These are phyloP conservation scores for Notechis scutatus DNA, from an alignment of 2,113 vertebrate genomes.

Conservation along the genomic window DNA sequence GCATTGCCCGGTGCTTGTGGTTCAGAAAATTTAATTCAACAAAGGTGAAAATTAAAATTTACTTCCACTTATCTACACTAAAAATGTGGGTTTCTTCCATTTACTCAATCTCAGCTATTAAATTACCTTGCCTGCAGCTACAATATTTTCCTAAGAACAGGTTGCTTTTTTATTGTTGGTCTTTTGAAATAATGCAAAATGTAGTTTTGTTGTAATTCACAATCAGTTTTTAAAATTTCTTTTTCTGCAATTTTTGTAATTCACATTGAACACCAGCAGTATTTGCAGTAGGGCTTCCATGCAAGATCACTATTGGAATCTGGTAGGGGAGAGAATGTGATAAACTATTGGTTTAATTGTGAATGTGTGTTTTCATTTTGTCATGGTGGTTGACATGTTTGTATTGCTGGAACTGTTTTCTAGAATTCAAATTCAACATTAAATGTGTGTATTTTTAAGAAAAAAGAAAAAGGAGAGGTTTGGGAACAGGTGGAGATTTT, in stretches of 20 bases:
- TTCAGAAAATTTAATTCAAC: constrained; percentile 70
- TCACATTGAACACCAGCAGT: constrained; percentile 82
- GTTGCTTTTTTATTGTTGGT: constrained; percentile 78
- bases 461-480: not conserved
- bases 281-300: constrained; percentile 69
- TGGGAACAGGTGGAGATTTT: not conserved
- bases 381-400: constrained; percentile 74
- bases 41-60: constrained; percentile 68
- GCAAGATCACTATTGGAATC: constrained; percentile 59
- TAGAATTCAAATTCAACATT: constrained; percentile 77
- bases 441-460: constrained; percentile 81
- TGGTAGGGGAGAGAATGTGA: constrained; percentile 63
- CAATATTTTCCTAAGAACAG: constrained; percentile 77
- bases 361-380: constrained; percentile 72
- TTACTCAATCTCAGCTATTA: constrained; percentile 71
- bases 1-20: constrained; percentile 64
- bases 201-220: constrained; percentile 72
- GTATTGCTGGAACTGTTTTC: constrained; percentile 78
- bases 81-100: constrained; percentile 61
- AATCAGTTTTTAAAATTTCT: constrained; percentile 64
- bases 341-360: constrained; percentile 69
- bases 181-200: constrained; percentile 75
- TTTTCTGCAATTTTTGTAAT: constrained; percentile 69
- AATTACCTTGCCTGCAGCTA: constrained; percentile 79
- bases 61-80: constrained; percentile 75